Percentiles rank a stretch among this genome's conserved stretches.
phyloP scores from a whole-genome alignment of 2,888 invertebrate genomes.

The Acrobasis consociella region DNA sequence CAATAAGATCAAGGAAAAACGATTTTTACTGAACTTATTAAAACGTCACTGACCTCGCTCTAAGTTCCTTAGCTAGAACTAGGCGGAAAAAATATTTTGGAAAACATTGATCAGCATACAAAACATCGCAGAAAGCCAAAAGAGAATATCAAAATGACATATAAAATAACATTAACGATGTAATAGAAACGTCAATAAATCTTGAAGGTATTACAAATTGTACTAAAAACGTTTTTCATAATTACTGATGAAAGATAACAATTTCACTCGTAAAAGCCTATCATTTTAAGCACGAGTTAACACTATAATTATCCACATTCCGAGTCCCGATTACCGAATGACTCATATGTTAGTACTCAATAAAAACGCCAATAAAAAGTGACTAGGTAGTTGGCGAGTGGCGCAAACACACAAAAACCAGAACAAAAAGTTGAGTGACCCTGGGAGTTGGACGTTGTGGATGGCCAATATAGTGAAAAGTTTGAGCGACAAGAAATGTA shows the following conservation, averaged over 20 bases:
- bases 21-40: no score
- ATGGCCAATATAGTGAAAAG: slow-evolving; percentile 9
- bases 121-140: no score
- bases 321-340: slow-evolving; percentile 21
- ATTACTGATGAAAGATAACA: neutral
- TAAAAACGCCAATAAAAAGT: slow-evolving; percentile 35
- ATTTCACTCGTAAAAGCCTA: neutral
- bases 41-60: no score
- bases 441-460: slow-evolving; percentile 29
- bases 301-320: slow-evolving; percentile 5
- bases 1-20: no score
- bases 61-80: no score
- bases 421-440: slow-evolving; percentile 52
- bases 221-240: neutral
- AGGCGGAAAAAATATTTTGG: no score
- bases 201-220: neutral
- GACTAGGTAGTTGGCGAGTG: slow-evolving; percentile 32
- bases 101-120: no score
- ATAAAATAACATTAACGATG: no score
- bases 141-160: no score
- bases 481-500: neutral
- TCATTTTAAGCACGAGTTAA: neutral
- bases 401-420: slow-evolving; percentile 42
- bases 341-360: slow-evolving; percentile 28
- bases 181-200: no score